Evolutionary conservation across 1,140 invertebrate genomes (phyloP).

Genomic region (Marisa cornuarietis): DNA sequence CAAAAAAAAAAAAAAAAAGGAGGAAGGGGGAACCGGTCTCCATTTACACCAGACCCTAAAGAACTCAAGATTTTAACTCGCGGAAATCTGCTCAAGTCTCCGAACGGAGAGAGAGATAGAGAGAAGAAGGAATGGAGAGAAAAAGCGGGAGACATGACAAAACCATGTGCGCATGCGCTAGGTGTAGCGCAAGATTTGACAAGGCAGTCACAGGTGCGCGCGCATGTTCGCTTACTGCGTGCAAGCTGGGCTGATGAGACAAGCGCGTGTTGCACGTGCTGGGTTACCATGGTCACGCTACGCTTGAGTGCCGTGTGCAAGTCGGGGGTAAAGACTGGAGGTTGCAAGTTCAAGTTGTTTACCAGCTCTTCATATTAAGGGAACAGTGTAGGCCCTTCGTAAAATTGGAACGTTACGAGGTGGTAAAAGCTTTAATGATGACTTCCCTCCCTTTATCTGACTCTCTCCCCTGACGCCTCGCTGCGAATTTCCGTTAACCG

Average conservation of each 20-base stretch:
- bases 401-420: too few species aligned
- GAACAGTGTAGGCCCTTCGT: too few species aligned
- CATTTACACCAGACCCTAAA: too few species aligned
- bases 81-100: not conserved
- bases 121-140: not conserved
- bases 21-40: not conserved
- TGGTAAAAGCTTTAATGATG: too few species aligned
- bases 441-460: too few species aligned
- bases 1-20: not conserved
- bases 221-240: too few species aligned
- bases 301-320: not conserved
- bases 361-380: not conserved
- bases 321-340: not conserved
- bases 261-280: constrained; percentile 8
- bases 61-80: too few species aligned
- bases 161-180: not conserved
- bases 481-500: too few species aligned
- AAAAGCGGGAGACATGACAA: not conserved
- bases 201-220: too few species aligned
- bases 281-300: constrained; percentile 5
- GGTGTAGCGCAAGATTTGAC: too few species aligned
- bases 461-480: too few species aligned
- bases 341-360: not conserved
- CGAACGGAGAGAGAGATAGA: not conserved
- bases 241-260: not conserved